phyloP scores from a whole-genome alignment of 2,113 vertebrate genomes.

The Actenoides lindsayi region DNA sequence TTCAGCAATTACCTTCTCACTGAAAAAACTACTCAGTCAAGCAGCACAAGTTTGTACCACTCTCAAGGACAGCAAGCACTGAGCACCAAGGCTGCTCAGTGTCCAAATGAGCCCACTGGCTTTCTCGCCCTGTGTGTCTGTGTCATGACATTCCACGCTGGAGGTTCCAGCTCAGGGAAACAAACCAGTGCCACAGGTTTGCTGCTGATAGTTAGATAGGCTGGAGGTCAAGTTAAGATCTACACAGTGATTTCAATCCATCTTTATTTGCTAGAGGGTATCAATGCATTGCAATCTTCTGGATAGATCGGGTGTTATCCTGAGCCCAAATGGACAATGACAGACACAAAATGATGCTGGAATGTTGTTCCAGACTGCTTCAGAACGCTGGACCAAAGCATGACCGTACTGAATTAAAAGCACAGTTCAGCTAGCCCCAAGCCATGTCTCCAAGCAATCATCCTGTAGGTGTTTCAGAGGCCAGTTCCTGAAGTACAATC shows the following conservation, averaged over 20 bases:
- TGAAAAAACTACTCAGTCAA: background rate
- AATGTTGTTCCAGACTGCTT: background rate
- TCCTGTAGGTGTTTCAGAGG: background rate
- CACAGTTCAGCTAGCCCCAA: background rate
- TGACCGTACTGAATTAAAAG: background rate
- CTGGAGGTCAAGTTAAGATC: background rate
- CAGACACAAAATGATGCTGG: background rate
- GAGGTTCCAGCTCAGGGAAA: background rate
- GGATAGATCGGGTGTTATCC: background rate
- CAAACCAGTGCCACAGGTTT: background rate
- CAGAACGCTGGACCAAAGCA: background rate
- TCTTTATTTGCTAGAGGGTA: background rate
- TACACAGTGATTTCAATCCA: background rate
- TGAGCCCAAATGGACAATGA: background rate
- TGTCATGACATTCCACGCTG: background rate
- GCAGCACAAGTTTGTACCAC: background rate
- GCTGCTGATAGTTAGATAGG: background rate
- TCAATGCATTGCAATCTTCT: background rate
- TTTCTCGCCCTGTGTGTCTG: rapidly evolving
- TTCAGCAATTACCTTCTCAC: background rate
- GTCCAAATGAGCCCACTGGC: rapidly evolving
- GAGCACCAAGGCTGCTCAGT: background rate
- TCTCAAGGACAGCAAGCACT: background rate
- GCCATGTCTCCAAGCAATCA: background rate
- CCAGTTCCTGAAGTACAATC: background rate